Conservation (phyloP, 2,888 invertebrate genomes). For the Mermis nigrescens region DNA sequence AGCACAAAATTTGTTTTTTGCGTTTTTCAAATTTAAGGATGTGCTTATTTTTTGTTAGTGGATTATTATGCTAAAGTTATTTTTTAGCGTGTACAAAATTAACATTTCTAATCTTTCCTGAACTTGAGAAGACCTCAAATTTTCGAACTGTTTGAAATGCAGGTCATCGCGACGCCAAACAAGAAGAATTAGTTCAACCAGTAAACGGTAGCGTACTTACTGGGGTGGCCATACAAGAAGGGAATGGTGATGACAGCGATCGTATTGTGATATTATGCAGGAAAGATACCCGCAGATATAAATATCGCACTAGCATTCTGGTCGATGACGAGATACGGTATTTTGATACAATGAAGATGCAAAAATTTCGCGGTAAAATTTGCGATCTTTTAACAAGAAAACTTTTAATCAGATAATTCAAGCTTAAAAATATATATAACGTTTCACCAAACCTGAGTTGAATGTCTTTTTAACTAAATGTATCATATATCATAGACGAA, state of each 20-base stretch:
- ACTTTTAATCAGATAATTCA: no score
- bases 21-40: no score
- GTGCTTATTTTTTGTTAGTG: no score
- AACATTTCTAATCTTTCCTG: not conserved
- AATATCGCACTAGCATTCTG: conserved; percentile 26
- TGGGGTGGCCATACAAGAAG: conserved; percentile 26
- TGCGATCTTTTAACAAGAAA: not conserved
- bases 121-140: no score
- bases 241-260: conserved; percentile 21
- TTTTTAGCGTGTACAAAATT: not conserved
- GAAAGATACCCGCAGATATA: conserved; percentile 27
- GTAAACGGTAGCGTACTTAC: conserved; percentile 30
- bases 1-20: no score
- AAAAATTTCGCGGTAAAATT: conserved; percentile 23
- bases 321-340: conserved; percentile 29
- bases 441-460: no score
- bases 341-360: conserved; percentile 29
- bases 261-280: conserved; percentile 18
- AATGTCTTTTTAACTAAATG: no score
- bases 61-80: no score
- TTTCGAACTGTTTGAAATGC: no score
- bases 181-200: conserved; percentile 28
- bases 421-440: no score
- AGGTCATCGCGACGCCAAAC: conserved; percentile 22
- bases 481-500: no score